Percentiles rank a stretch among this genome's conserved stretches.
phyloP scores from a whole-genome alignment of 2,888 invertebrate species.

The Plagodis dolabraria region DNA sequence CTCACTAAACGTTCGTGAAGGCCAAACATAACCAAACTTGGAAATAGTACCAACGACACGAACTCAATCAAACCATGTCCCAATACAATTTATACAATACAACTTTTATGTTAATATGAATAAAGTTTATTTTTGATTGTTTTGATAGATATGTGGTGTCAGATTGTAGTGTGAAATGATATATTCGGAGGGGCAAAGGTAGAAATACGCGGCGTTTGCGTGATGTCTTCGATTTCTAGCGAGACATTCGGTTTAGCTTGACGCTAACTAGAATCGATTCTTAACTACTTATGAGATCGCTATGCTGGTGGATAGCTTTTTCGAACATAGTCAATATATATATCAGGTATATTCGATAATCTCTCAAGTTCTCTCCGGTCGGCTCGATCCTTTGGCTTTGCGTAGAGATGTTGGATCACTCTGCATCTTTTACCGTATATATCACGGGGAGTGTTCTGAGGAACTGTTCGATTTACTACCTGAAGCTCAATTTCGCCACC shows the following conservation, averaged over 20 bases:
- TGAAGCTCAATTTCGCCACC: no score
- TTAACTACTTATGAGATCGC: not conserved
- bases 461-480: no score
- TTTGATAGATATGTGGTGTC: conserved; percentile 63
- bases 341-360: no score
- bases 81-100: conserved; percentile 7
- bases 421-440: no score
- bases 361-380: no score
- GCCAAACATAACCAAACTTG: conserved; percentile 65
- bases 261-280: conserved; percentile 10
- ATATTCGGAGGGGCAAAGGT: conserved; percentile 60
- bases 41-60: conserved; percentile 44
- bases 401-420: no score
- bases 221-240: conserved; percentile 64
- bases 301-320: no score
- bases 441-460: no score
- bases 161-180: conserved; percentile 78
- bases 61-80: conserved; percentile 56
- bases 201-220: conserved; percentile 61
- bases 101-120: conserved; percentile 21
- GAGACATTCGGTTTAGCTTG: conserved; percentile 52
- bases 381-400: no score
- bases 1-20: conserved; percentile 52
- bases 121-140: conserved; percentile 52
- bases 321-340: no score